Percentiles rank a stretch among this genome's conserved stretches.
Evolutionary conservation across 1,140 invertebrate species (phyloP).

Genomic region (Diachasmimorpha longicaudata): DNA sequence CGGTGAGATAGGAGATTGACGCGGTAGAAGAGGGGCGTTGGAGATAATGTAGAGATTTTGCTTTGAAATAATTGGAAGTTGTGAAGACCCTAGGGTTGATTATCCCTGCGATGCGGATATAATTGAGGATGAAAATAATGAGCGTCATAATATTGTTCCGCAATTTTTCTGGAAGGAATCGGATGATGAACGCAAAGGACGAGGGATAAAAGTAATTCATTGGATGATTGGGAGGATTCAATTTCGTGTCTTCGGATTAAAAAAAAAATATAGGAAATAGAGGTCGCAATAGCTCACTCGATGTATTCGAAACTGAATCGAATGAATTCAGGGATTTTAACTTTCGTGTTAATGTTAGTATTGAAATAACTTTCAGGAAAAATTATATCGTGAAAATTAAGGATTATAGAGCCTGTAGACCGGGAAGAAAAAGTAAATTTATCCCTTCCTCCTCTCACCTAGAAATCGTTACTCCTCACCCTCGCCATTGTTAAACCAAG

Average conservation of each 20-base stretch:
- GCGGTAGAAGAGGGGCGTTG: neutral
- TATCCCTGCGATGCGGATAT: neutral
- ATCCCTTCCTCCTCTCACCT: neutral
- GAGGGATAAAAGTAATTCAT: neutral
- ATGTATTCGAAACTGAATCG: too few relatives aligned
- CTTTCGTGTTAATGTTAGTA: too few relatives aligned
- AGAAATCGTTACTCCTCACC: neutral
- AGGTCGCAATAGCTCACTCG: too few relatives aligned
- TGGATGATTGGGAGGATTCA: neutral
- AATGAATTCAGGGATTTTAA: too few relatives aligned
- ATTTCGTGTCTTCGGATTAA: too few relatives aligned
- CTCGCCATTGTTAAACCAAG: neutral
- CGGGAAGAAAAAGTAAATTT: too few relatives aligned
- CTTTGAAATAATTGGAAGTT: neutral
- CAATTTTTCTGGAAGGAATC: neutral
- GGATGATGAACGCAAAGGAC: too few relatives aligned
- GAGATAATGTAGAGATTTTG: neutral
- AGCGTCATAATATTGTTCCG: too few relatives aligned
- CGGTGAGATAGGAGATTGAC: neutral
- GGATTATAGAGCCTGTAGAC: too few relatives aligned
- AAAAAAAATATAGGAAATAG: neutral
- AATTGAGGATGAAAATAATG: too few relatives aligned
- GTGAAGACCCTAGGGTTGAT: neutral
- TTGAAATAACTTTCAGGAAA: too few relatives aligned
- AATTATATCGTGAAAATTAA: too few relatives aligned